Base-by-base conservation (phyloP, 2,888 invertebrate species). In the Callimorpha dominula region DNA sequence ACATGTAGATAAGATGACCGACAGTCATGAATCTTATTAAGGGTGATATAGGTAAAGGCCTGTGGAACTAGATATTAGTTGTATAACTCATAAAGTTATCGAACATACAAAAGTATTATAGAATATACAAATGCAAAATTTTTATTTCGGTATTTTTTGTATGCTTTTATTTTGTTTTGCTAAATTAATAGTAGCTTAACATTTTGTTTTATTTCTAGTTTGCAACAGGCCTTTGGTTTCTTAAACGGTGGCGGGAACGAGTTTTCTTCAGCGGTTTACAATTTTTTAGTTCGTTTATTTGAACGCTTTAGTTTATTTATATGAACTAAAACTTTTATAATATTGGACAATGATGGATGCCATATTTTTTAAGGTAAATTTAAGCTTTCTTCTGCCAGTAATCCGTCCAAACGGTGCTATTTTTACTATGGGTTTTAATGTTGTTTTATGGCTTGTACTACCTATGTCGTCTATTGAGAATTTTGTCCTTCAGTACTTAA, bases 321-420 rank as follows among this genome's bases (percentile, higher is more conserved):
- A 71, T 78, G 75, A 68, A 78, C 71, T 77, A 73, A 77, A 71
- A 60, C 72, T 74, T 79, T 69, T 63, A 64, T 71, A 54, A 71
- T 74, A 85, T 84, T 82, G 84, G 82, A 84, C 75, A 75, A 82
- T 71, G 78, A 86, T 87, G 86, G 93, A 92, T 95, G 95, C 95
- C 95, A 95, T 95, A 95, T 93, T 91, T 91, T 90, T 87, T 92
- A 91, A 90, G 90, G 84, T 82, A 84, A 80, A 79, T 82, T 78
- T 85, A 87, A 86, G 85, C 84, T 85, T 74, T 79, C 84, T 86
- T 80, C 85, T 83, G 87, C 87, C 87, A 89, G 84, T 84, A 86
- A 85, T 93, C 93, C 93, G 93, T 94, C 93, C 93, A 85, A 82
- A 82, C 89, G 94, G 95, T 94, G 95, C 95, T 94, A 93, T 91